These are phyloP conservation scores for Conchocele bisecta DNA, from an alignment of 2,888 invertebrate species.

Conservation along the genomic window DNA sequence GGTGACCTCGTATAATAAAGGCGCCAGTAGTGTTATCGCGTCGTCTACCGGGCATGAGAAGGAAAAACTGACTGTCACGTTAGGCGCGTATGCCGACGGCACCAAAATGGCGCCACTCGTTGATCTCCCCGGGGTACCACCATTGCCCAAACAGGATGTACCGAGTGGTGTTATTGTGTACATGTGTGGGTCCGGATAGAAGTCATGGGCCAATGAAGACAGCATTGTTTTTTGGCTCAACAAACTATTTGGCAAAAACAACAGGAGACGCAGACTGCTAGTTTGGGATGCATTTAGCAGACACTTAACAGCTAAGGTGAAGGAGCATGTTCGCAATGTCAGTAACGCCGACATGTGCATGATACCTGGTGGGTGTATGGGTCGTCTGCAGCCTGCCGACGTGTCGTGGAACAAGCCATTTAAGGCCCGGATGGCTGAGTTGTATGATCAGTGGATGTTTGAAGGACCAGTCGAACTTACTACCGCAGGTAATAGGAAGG, in stretches of 20 bases:
- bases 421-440: not conserved
- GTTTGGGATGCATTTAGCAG: not conserved
- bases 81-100: not conserved
- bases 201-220: not conserved
- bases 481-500: not conserved
- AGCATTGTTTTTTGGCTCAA: not conserved
- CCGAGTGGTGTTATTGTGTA: not conserved
- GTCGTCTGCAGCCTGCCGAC: not conserved
- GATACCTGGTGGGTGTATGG: conserved; percentile 1
- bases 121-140: not conserved
- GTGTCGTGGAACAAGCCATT: not conserved
- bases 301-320: not conserved
- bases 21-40: not conserved
- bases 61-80: not conserved
- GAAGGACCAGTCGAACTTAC: not conserved
- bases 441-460: not conserved
- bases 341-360: not conserved
- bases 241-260: not conserved
- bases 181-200: not conserved
- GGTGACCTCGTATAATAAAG: not conserved
- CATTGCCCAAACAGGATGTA: not conserved
- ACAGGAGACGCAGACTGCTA: not conserved
- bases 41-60: conserved; percentile 1
- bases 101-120: conserved; percentile 6
- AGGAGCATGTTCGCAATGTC: not conserved